Base-by-base conservation (phyloP, 2,113 vertebrate genomes). In the Phasianus colchicus region DNA sequence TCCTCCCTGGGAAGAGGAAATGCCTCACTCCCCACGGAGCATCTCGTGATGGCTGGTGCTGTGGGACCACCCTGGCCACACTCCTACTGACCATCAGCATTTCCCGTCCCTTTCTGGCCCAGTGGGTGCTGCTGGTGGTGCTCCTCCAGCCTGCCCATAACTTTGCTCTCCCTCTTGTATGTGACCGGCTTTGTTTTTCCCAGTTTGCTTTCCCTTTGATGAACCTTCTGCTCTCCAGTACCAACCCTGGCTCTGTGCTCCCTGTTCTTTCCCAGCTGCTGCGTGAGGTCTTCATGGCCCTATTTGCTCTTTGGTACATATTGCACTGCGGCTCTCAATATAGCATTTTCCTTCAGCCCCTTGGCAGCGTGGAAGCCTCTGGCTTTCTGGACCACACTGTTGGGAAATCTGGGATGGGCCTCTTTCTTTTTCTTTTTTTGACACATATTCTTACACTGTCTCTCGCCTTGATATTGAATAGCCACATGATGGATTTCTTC, bases 1-100 rank as follows among this genome's bases (percentile, higher is more conserved):
- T 89, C 47, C 61, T 89, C 61, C 47, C 42, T 61, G 57, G 58
- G 34, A 95, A 93, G 73, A 90, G 65, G 69, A 92, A 93, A 95
- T 86, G 88, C 84, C 50, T 77, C 64, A 47, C 70, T 89, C 57
- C 45, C 47, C 32, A 34, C 2, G 7, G 80, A 90, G 42, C 18
- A 76, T 11, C 32, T 63, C 32, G 13, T 40, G 45, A 36, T 66
- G 22, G 32, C 40, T 57, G 45, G 21, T 15, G 65, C 74, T 80
- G 40, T 4, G 0, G 45, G 34, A 36, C 34, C 1, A 6, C 32
- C 25, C 34, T 69, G 32, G 58, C n/a, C 86, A 10, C 1, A 3
- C 0, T 0, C 34, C 48, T 80, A 32, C 63, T 83, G 29, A 40
- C 36, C 42, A 20, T 36, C 42, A 24, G 2, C 9, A 19, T 57